phyloP scores from a whole-genome alignment of 2,113 vertebrate genomes.

The Tragelaphus imberbis region DNA sequence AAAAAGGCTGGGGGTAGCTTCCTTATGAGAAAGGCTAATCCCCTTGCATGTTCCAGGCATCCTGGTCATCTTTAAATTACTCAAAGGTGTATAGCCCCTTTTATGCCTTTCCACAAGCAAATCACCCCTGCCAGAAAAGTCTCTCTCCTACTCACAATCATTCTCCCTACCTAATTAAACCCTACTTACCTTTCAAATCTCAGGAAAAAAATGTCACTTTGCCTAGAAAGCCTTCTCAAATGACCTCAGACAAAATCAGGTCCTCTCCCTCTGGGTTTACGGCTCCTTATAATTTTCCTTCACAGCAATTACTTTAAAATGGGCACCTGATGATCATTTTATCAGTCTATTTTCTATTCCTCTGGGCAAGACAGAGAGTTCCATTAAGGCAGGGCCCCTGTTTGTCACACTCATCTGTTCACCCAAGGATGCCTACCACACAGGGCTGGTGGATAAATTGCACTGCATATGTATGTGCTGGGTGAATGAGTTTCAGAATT shows the following conservation, averaged over 20 bases:
- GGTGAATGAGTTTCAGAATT: neutral
- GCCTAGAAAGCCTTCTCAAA: neutral
- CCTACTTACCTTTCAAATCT: neutral
- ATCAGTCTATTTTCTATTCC: neutral
- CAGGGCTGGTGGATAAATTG: neutral
- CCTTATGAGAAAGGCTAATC: neutral
- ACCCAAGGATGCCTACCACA: neutral
- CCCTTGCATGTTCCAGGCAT: neutral
- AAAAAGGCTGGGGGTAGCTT: too few species aligned
- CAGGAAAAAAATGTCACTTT: neutral
- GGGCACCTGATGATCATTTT: neutral
- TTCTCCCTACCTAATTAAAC: neutral
- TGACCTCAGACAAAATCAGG: neutral
- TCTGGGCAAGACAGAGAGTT: neutral
- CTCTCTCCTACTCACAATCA: neutral
- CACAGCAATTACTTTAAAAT: neutral
- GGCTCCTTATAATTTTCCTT: neutral
- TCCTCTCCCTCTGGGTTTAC: neutral
- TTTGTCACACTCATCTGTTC: neutral
- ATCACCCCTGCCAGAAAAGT: neutral
- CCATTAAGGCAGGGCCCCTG: neutral
- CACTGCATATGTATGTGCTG: neutral
- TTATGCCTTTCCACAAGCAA: neutral
- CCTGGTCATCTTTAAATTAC: neutral
- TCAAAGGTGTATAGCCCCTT: neutral